A percentile compares a stretch with the other conserved stretches of the same genome.
Evolutionary conservation across 2,113 vertebrate species (phyloP).

Genomic region (Corythaixoides concolor): DNA sequence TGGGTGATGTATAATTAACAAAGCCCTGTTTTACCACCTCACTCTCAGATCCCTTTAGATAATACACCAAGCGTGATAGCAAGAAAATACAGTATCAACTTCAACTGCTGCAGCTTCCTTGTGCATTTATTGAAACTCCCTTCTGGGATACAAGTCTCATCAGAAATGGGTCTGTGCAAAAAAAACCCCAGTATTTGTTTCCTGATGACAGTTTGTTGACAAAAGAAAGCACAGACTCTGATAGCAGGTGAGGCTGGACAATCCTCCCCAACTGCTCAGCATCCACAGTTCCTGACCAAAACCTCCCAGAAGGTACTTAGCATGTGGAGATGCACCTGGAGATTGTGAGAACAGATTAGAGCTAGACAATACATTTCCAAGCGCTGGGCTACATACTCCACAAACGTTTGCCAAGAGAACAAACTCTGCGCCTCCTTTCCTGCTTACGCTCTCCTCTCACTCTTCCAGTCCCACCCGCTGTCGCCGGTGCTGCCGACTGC

Average conservation of each 20-base stretch:
- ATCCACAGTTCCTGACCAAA: neutral
- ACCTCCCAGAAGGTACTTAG: neutral
- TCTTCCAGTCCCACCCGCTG: neutral
- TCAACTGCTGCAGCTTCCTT: neutral
- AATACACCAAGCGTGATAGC: neutral
- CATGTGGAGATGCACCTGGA: neutral
- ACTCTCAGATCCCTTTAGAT: constrained; percentile 15
- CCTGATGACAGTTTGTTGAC: neutral
- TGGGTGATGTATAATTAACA: constrained; percentile 49
- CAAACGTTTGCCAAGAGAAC: neutral
- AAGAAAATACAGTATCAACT: neutral
- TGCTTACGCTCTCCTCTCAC: rapidly evolving
- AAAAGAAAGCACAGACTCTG: neutral
- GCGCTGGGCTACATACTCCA: neutral
- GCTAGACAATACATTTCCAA: neutral
- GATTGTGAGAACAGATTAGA: neutral
- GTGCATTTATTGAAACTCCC: neutral
- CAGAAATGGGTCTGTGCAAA: neutral
- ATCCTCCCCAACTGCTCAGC: neutral
- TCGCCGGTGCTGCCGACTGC: rapidly evolving
- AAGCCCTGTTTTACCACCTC: constrained; percentile 36
- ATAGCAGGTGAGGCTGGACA: neutral
- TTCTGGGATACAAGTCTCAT: neutral
- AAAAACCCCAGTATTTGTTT: neutral
- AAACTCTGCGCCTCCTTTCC: neutral